These are phyloP conservation scores for Pangasianodon hypophthalmus DNA, from an alignment of 2,113 vertebrate species.

Conservation along the genomic window DNA sequence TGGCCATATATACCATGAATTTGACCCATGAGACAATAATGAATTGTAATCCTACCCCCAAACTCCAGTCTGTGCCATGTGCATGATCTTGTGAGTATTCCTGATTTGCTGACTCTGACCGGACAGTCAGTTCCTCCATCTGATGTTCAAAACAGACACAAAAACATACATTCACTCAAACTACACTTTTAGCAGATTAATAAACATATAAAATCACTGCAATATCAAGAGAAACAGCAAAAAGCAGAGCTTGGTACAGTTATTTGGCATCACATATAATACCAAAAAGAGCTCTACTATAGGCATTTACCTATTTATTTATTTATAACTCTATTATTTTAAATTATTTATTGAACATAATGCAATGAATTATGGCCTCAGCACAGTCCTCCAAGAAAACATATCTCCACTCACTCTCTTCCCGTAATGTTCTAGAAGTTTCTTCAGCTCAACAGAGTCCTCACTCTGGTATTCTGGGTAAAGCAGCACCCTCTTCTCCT, in stretches of 20 bases:
- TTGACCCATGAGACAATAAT: neutral
- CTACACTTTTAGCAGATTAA: neutral
- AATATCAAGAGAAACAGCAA: neutral
- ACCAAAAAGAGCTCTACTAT: too few relatives aligned
- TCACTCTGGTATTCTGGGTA: constrained; percentile 18
- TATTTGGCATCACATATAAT: too few relatives aligned
- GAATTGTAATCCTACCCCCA: constrained; percentile 22
- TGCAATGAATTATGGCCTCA: neutral
- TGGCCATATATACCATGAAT: neutral
- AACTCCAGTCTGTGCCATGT: constrained; percentile 25
- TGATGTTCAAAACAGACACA: neutral
- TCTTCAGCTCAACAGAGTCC: constrained; percentile 52
- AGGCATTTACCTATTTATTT: neutral
- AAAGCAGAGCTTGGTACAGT: too few relatives aligned
- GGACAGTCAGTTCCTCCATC: constrained; percentile 64
- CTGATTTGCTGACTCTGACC: constrained; percentile 55
- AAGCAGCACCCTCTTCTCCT: constrained; percentile 57
- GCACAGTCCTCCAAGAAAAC: neutral
- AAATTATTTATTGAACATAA: neutral
- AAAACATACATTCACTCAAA: neutral
- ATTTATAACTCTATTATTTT: neutral
- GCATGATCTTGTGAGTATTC: constrained; percentile 54
- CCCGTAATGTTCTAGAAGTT: constrained; percentile 60
- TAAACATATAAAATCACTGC: neutral
- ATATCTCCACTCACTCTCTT: constrained; percentile 56